Base-by-base conservation (phyloP, 2,797 vertebrate species). In the Petrocephalus sullivani region DNA sequence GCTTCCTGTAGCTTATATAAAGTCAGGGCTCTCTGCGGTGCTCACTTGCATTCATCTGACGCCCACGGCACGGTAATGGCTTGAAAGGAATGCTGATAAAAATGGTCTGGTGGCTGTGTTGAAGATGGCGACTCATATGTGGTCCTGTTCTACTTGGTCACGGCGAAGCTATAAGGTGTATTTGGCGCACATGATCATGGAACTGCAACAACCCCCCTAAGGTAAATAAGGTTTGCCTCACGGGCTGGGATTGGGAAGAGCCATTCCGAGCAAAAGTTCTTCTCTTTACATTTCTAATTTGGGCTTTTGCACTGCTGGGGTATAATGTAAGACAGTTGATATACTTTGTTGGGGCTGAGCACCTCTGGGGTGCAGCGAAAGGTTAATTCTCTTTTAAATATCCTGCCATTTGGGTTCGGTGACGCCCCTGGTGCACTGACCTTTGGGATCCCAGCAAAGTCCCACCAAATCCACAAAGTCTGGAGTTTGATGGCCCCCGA, bases 261-360 rank as follows among this genome's bases (percentile, higher is more conserved):
- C 49, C 51, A 60, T 58, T 88, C 41, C 41, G 61, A 56, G 82
- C 41, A 67, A 84, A 88, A 84, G n/a, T 46, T 84, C 64, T 64
- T 84, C 87, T 61, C 19, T 54, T 85, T 46, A 64, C 87, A 67
- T 56, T 37, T 56, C 23, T 85, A 58, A n/a, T 14, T 37, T 19
- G 5, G 41, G 41, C 41, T 84, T 46, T 57, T 51, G 54, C 12
- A 71, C 28, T 71, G 67, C 33, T 37, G 67, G 33, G 37, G 37
- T 33, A n/a, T 53, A 82, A 82, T 81, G 19, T 49, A 16, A 58
- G 60, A 53, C 4, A 53, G 21, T 33, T 46, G 49, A 64, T 61
- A 54, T 6, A 54, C 16, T 51, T 46, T 60, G 23, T 28, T 57
- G 21, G 78, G 75, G 54, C n/a, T 37, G 84, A 57, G 12, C 21